Evolutionary conservation across 2,888 invertebrate genomes (phyloP).

Genomic region (Spatulosminthurus flaviceps): DNA sequence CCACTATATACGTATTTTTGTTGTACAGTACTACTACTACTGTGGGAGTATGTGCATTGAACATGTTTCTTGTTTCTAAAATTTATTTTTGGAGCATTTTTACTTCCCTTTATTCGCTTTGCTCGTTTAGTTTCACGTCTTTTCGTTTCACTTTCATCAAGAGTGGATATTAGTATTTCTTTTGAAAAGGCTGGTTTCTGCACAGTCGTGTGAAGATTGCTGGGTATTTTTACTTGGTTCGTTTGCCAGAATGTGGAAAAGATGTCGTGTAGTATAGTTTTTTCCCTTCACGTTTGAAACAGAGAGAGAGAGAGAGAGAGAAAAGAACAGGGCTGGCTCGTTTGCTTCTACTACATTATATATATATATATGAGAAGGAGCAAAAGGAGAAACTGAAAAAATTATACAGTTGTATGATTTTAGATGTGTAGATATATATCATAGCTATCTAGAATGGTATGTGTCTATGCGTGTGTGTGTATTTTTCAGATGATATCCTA

Average conservation of each 20-base stretch:
- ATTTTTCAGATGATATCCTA: neutral
- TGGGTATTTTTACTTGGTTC: slow-evolving; percentile 38
- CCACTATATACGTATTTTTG: neutral
- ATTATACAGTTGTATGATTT: no score
- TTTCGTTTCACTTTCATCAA: slow-evolving; percentile 35
- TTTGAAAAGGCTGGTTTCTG: slow-evolving; percentile 24
- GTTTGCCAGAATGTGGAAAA: slow-evolving; percentile 27
- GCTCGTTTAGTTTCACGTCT: slow-evolving; percentile 32
- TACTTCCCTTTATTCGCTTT: slow-evolving; percentile 9
- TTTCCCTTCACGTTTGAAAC: neutral
- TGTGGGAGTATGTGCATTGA: neutral
- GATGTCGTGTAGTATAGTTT: slow-evolving; percentile 1
- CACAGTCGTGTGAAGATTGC: slow-evolving; percentile 25
- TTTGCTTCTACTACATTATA: slow-evolving; percentile 3
- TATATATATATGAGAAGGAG: neutral
- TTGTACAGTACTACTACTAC: neutral
- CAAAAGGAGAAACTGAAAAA: neutral
- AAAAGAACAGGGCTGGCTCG: neutral
- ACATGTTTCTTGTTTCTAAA: slow-evolving; percentile 34
- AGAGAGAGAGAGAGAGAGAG: no score
- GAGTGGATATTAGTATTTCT: slow-evolving; percentile 34
- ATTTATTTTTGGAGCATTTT: slow-evolving; percentile 42
- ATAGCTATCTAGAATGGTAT: no score
- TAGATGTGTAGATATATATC: no score
- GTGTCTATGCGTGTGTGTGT: no score